Evolutionary conservation across 1,140 invertebrate species (phyloP).

Genomic region (Bombus terrestris): DNA sequence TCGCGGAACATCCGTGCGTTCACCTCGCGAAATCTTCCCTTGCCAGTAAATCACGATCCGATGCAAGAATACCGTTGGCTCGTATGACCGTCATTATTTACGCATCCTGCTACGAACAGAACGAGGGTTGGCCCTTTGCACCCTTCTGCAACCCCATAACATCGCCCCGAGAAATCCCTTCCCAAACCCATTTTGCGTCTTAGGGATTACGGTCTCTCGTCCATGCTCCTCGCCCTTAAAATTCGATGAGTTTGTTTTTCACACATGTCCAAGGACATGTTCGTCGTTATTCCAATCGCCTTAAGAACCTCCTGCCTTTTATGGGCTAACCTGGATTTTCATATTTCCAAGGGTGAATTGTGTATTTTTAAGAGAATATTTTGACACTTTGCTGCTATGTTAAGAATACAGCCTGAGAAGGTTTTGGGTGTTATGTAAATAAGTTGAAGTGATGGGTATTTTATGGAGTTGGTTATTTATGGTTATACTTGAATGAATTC

Average conservation of each 20-base stretch:
- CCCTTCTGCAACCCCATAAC: constrained; percentile 3
- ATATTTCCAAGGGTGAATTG: too few relatives aligned
- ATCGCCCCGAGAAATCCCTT: constrained; percentile 45
- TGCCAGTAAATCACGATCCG: constrained; percentile 57
- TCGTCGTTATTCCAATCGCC: background rate
- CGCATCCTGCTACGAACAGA: constrained; percentile 64
- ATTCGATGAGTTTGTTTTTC: constrained; percentile 49
- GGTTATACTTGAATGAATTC: too few relatives aligned
- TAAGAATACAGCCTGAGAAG: too few relatives aligned
- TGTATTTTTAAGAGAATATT: too few relatives aligned
- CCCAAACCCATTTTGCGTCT: constrained; percentile 42
- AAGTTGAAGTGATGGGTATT: too few relatives aligned
- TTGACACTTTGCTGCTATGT: too few relatives aligned
- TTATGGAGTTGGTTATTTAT: too few relatives aligned
- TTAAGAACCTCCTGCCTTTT: background rate
- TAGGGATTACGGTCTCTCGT: constrained; percentile 23
- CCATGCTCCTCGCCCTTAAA: background rate
- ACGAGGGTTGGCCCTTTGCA: constrained; percentile 41
- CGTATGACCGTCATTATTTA: constrained; percentile 65
- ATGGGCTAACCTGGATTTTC: background rate
- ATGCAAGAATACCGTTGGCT: constrained; percentile 46
- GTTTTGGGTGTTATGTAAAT: too few relatives aligned
- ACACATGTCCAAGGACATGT: background rate
- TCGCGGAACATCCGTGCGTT: too few relatives aligned
- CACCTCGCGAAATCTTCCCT: constrained; percentile 37